Conservation (phyloP, 2,797 vertebrate genomes). For the Micrastur ruficollis region DNA sequence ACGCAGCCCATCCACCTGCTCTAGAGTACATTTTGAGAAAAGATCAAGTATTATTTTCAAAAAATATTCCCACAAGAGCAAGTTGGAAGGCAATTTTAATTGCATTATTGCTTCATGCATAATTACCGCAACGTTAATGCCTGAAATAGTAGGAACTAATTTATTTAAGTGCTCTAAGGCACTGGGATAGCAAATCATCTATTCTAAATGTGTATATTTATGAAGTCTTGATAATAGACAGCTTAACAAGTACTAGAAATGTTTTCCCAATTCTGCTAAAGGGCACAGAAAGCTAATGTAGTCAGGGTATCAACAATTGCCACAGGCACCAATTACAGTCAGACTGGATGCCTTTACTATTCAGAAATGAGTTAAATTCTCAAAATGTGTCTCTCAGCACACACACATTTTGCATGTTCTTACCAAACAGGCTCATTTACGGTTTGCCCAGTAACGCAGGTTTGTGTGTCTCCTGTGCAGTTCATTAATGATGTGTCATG, state of each 20-base stretch:
- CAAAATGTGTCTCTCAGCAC: slow-evolving; percentile 39
- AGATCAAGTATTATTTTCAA: slow-evolving; percentile 7
- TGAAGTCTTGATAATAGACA: slow-evolving; percentile 65
- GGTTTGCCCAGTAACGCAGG: slow-evolving; percentile 38
- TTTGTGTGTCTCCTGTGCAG: background rate
- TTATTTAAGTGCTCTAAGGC: slow-evolving; percentile 66
- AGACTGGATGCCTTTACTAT: slow-evolving; percentile 16
- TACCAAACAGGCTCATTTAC: slow-evolving; percentile 23
- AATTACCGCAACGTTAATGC: slow-evolving; percentile 56
- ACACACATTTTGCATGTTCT: slow-evolving; percentile 9
- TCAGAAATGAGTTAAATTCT: slow-evolving; percentile 54
- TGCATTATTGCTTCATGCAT: slow-evolving; percentile 52
- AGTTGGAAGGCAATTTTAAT: slow-evolving; percentile 52
- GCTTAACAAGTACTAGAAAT: slow-evolving; percentile 59
- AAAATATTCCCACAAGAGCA: background rate
- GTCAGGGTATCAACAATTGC: slow-evolving; percentile 49
- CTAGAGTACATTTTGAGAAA: slow-evolving; percentile 36
- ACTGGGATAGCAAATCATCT: slow-evolving; percentile 36
- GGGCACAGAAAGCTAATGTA: slow-evolving; percentile 45
- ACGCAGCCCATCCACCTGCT: slow-evolving; percentile 11
- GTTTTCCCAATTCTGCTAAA: slow-evolving; percentile 47
- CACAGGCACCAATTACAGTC: slow-evolving; percentile 61
- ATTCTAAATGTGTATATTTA: slow-evolving; percentile 59
- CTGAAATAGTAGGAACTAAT: slow-evolving; percentile 56
- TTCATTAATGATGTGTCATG: slow-evolving; percentile 47